These are phyloP conservation scores for Sinentomon sp. DNA, from an alignment of 2,888 invertebrate species.

Conservation along the genomic window DNA sequence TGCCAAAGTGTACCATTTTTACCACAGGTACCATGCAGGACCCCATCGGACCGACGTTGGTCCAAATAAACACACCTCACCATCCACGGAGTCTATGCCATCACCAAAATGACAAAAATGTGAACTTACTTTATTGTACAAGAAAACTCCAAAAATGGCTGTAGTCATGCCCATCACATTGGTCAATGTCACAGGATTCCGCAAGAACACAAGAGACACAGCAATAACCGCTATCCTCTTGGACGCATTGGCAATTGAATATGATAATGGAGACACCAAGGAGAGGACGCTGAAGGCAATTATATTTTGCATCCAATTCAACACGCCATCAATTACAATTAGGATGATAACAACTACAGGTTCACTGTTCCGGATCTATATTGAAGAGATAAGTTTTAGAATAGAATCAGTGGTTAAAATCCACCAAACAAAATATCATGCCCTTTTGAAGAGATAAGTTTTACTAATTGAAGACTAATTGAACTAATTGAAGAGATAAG, in stretches of 20 bases:
- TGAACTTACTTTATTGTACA: constrained; percentile 47
- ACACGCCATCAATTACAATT: constrained; percentile 45
- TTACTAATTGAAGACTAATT: too few relatives aligned
- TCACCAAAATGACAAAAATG: constrained; percentile 4
- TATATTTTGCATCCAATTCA: constrained; percentile 84
- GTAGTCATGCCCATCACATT: constrained; percentile 73
- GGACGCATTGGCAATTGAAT: constrained; percentile 82
- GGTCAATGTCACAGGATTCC: constrained; percentile 64
- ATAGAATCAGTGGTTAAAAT: too few relatives aligned
- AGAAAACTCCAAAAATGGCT: constrained; percentile 65
- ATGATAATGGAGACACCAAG: constrained; percentile 70
- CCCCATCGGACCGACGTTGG: too few relatives aligned
- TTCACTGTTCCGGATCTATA: constrained; percentile 1
- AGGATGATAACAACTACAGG: constrained; percentile 23
- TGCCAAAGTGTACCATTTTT: too few relatives aligned
- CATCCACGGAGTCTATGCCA: too few relatives aligned
- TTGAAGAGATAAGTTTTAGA: too few relatives aligned
- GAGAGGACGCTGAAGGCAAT: constrained; percentile 80
- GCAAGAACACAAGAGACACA: constrained; percentile 54
- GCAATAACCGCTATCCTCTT: constrained; percentile 77
- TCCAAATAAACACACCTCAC: too few relatives aligned
- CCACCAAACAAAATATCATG: background rate
- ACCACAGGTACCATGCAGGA: too few relatives aligned
- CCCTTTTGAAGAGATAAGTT: background rate
- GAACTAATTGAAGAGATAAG: too few relatives aligned